These are phyloP conservation scores for Pomatorhinus ruficollis DNA, from an alignment of 2,113 vertebrate species.

Conservation along the genomic window DNA sequence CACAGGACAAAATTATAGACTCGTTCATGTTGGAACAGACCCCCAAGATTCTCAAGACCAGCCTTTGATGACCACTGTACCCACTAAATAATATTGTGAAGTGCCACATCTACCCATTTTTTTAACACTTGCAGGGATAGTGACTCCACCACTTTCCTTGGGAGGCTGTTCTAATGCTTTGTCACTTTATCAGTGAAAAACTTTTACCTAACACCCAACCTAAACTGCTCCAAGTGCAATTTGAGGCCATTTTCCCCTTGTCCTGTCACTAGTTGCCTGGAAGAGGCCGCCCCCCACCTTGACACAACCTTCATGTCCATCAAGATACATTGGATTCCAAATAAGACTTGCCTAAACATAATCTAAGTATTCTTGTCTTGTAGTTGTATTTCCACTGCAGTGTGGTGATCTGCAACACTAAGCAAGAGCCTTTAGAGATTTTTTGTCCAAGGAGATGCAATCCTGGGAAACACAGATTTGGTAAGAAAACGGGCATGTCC, in stretches of 20 bases:
- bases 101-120: not conserved
- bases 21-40: not conserved
- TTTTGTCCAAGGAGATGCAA: slow-evolving; percentile 46
- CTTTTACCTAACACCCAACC: not conserved
- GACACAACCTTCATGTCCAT: not conserved
- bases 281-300: not conserved
- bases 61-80: not conserved
- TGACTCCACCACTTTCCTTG: not conserved
- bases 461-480: slow-evolving; percentile 22
- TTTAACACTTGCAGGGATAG: not conserved
- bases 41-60: not conserved
- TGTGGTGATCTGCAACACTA: slow-evolving; percentile 54
- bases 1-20: not conserved
- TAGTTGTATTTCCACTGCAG: slow-evolving; percentile 71
- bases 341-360: not conserved
- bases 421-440: not conserved
- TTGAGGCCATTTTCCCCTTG: not conserved
- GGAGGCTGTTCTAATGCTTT: not conserved
- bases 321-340: fast-evolving
- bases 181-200: not conserved
- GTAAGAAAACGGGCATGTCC: not conserved
- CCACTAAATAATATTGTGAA: not conserved
- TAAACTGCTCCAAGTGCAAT: not conserved
- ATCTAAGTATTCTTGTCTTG: not conserved
- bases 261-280: not conserved